Evolutionary conservation across 2,113 vertebrate genomes (phyloP).

Genomic region (Callopanchax toddi): DNA sequence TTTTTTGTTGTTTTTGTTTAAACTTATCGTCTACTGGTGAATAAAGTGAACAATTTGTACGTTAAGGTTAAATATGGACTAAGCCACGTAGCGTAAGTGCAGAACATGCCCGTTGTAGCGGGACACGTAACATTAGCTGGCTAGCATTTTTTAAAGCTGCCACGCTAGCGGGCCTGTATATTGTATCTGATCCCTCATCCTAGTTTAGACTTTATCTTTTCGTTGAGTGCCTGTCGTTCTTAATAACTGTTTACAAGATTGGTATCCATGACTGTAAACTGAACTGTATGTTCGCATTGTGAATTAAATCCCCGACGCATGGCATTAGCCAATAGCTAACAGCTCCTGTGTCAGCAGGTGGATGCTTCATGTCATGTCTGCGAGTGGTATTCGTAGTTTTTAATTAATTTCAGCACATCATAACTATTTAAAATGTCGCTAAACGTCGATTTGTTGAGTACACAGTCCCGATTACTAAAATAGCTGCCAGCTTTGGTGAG

Average conservation of each 20-base stretch:
- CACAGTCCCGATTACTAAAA: background rate
- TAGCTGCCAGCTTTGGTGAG: background rate
- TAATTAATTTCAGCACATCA: background rate
- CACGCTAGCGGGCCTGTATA: conserved; percentile 35
- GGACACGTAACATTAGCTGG: conserved; percentile 70
- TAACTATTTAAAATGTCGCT: fast-evolving
- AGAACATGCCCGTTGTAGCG: conserved; percentile 35
- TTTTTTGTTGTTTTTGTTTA: background rate
- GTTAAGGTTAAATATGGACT: conserved; percentile 20
- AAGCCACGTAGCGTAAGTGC: conserved; percentile 59
- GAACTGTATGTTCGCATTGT: conserved; percentile 33
- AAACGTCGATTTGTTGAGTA: background rate
- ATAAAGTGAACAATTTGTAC: background rate
- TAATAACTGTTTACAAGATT: background rate
- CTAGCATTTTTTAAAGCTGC: conserved; percentile 33
- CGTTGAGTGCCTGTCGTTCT: background rate
- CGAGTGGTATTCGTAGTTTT: background rate
- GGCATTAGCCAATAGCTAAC: conserved; percentile 62
- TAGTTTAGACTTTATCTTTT: background rate
- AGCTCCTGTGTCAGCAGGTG: conserved; percentile 63
- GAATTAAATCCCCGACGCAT: conserved; percentile 52
- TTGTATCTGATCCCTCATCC: background rate
- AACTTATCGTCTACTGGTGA: background rate
- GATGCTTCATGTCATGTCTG: conserved; percentile 65
- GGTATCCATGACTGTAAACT: background rate